Base-by-base conservation (phyloP, 2,888 invertebrate species). In the Cryptops parisi region DNA sequence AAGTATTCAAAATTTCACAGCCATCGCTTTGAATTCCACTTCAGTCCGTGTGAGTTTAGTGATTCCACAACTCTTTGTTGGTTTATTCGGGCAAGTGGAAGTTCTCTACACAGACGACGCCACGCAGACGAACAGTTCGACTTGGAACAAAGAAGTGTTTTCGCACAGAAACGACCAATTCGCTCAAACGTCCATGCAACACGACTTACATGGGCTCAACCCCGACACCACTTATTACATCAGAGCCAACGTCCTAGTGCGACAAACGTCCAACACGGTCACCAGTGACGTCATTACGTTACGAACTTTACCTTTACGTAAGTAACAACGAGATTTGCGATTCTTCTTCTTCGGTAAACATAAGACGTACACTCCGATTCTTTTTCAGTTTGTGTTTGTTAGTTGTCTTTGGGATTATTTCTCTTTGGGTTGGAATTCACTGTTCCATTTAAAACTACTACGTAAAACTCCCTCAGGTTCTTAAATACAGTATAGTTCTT, bases 101-200 rank as follows among this genome's bases (percentile, higher is more conserved):
- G 74, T 90, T 56, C 77, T 86, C 64, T 90, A 88, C 66, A 87
- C 88, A 2, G 71, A 70, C 6, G 82, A 84, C 23, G 25, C 52
- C 23, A 52, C 49, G 12, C 54, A 53, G 9, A 61, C 61, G 21
- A 63, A 64, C 41, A 61, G 63, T 9, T 63, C 63, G 3, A 62
- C 63, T 27, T 90, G 90, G 90, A 78, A 81, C 60, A 78, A 82
- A 0, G 86, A 89, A 74, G 81, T 85, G 19, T 86, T 89, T 63
- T 86, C 88, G 0, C 87, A 88, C 12, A 84, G 86, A 0, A 81
- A 85, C 60, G 87, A 88, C 65, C 70, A 89, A 4, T 82, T 91
- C 55, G 85, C 84, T 1, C 87, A 87, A 4, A 80, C 84, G 3
- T 84, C 88, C 56, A 71, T 90, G 57, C 88, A 89, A 68, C 87